phyloP scores from a whole-genome alignment of 2,797 vertebrate species.

The Pelodytes ibericus region DNA sequence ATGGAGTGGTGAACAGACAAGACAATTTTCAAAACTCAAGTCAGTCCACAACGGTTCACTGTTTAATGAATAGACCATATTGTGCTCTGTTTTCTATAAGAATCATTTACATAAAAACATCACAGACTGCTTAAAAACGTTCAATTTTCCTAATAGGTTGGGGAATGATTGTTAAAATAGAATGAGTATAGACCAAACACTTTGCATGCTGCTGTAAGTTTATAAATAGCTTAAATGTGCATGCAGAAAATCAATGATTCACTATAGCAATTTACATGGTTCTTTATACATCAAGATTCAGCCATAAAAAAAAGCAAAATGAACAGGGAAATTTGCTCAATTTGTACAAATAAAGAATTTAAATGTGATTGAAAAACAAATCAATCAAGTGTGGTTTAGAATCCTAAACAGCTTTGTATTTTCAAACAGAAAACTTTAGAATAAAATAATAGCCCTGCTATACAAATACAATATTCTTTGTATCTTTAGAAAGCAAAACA shows the following conservation, averaged over 20 bases:
- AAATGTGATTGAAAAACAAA: constrained; percentile 11
- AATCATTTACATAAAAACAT: too few relatives aligned
- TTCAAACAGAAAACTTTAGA: constrained; percentile 5
- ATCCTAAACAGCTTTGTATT: constrained; percentile 6
- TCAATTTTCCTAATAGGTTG: too few relatives aligned
- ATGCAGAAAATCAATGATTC: neutral
- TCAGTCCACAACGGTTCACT: too few relatives aligned
- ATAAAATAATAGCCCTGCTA: constrained; percentile 2
- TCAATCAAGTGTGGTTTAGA: constrained; percentile 5
- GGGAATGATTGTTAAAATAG: too few relatives aligned
- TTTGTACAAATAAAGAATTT: constrained; percentile 16
- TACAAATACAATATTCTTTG: neutral
- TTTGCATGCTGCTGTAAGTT: too few relatives aligned
- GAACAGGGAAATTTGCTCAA: neutral
- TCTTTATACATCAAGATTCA: neutral
- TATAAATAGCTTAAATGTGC: neutral
- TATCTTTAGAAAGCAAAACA: neutral
- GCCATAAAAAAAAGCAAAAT: neutral
- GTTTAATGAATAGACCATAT: too few relatives aligned
- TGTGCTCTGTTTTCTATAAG: too few relatives aligned
- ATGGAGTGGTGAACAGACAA: too few relatives aligned
- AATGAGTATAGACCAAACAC: too few relatives aligned
- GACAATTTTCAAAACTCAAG: too few relatives aligned
- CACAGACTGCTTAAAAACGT: too few relatives aligned
- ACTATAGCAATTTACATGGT: neutral